These are phyloP conservation scores for Oryzias curvinotus DNA, from an alignment of 2,113 vertebrate genomes.

Conservation along the genomic window DNA sequence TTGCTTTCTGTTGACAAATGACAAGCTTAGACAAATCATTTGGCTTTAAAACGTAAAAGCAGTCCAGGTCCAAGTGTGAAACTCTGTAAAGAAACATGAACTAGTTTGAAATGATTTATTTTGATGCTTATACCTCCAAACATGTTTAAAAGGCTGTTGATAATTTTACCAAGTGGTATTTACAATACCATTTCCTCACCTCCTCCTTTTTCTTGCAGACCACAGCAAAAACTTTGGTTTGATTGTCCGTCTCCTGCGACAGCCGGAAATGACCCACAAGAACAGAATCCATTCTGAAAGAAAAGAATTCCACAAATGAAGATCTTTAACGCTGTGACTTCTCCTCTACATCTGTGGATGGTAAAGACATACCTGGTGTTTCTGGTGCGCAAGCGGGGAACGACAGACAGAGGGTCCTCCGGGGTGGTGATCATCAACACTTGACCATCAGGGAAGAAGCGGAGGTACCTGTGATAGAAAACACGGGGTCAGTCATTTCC, in stretches of 20 bases:
- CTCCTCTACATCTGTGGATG: not conserved
- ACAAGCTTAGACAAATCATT: not conserved
- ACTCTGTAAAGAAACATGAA: too few relatives aligned
- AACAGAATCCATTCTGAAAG: slow-evolving; percentile 85
- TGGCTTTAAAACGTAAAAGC: not conserved
- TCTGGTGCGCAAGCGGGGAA: slow-evolving; percentile 88
- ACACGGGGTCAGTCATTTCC: too few relatives aligned
- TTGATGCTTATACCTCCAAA: not conserved
- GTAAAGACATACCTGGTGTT: slow-evolving; percentile 81
- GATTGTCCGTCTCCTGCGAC: slow-evolving; percentile 97
- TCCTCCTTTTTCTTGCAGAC: slow-evolving; percentile 97
- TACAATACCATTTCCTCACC: slow-evolving; percentile 66
- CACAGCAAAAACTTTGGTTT: slow-evolving; percentile 99
- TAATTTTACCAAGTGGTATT: not conserved
- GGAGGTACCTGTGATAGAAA: slow-evolving; percentile 84
- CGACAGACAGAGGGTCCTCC: slow-evolving; percentile 87
- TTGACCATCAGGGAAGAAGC: slow-evolving; percentile 93
- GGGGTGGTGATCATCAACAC: slow-evolving; percentile 96
- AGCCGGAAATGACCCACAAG: slow-evolving; percentile 95
- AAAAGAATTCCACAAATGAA: slow-evolving; percentile 32
- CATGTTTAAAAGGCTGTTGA: not conserved
- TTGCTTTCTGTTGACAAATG: slow-evolving; percentile 78
- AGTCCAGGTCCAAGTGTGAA: not conserved
- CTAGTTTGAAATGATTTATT: not conserved
- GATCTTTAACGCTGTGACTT: too few relatives aligned